phyloP scores from a whole-genome alignment of 2,888 invertebrate species.

The Acleris literana region DNA sequence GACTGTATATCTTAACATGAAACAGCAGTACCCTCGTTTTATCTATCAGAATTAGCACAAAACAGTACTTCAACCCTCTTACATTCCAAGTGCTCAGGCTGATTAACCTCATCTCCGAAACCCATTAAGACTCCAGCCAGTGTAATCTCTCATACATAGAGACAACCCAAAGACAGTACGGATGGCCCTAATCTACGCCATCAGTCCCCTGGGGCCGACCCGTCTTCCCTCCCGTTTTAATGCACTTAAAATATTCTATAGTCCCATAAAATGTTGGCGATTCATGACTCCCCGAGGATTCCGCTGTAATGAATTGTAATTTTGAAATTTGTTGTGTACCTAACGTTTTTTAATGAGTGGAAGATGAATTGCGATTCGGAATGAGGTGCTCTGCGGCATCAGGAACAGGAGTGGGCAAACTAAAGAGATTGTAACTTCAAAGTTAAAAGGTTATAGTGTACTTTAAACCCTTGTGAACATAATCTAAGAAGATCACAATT shows the following conservation, averaged over 20 bases:
- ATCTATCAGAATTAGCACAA: slow-evolving; percentile 21
- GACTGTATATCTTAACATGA: too few species aligned
- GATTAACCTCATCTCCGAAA: slow-evolving; percentile 31
- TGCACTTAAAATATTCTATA: slow-evolving; percentile 77
- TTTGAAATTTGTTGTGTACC: slow-evolving; percentile 8
- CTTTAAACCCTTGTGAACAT: too few species aligned
- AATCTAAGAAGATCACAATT: too few species aligned
- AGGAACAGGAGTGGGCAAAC: not conserved
- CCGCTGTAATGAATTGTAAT: slow-evolving; percentile 42
- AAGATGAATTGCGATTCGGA: not conserved
- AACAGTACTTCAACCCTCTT: slow-evolving; percentile 10
- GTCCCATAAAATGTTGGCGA: slow-evolving; percentile 72
- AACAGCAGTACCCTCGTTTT: too few species aligned
- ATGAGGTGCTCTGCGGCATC: not conserved
- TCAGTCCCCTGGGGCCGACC: slow-evolving; percentile 37
- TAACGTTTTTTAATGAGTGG: not conserved
- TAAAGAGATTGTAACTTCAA: too few species aligned
- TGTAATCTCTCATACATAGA: slow-evolving; percentile 35
- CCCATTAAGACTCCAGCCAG: slow-evolving; percentile 30
- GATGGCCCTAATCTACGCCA: slow-evolving; percentile 29
- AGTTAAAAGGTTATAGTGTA: too few species aligned
- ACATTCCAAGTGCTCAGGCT: slow-evolving; percentile 14
- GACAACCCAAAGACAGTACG: slow-evolving; percentile 33
- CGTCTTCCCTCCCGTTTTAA: slow-evolving; percentile 52
- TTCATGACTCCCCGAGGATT: slow-evolving; percentile 62